Evolutionary conservation across 2,888 invertebrate species (phyloP).

Genomic region (Toxonevra muliebris): DNA sequence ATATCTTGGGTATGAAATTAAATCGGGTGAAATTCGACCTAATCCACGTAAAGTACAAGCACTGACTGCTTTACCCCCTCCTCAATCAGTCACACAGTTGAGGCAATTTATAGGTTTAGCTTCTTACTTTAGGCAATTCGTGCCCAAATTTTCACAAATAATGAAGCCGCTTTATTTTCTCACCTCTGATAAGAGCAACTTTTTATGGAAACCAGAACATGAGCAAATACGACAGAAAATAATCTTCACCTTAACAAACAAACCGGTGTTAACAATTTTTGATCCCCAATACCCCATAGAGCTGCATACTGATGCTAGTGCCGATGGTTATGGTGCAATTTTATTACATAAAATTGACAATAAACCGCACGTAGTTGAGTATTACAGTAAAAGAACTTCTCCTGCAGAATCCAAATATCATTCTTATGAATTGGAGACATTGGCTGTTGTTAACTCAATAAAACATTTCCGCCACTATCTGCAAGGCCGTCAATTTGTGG

Average conservation of each 20-base stretch:
- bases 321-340: constrained; percentile 22
- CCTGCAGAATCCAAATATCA: constrained; percentile 17
- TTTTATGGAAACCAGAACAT: constrained; percentile 14
- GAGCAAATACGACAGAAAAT: constrained; percentile 26
- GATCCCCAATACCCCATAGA: constrained; percentile 37
- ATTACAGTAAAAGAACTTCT: constrained; percentile 15
- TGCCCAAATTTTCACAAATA: constrained; percentile 23
- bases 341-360: constrained; percentile 19
- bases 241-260: constrained; percentile 27
- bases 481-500: constrained; percentile 2
- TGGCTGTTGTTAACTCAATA: constrained; percentile 14
- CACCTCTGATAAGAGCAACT: constrained; percentile 13
- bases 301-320: constrained; percentile 37
- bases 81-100: constrained; percentile 14
- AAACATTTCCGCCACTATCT: constrained; percentile 20
- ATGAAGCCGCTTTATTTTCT: constrained; percentile 26
- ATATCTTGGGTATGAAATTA: constrained; percentile 12
- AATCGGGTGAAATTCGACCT: constrained; percentile 8
- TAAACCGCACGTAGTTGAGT: background rate
- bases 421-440: constrained; percentile 20
- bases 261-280: constrained; percentile 39
- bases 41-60: constrained; percentile 26
- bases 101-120: constrained; percentile 17
- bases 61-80: constrained; percentile 18
- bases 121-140: constrained; percentile 28